Evolutionary conservation across 2,113 vertebrate genomes (phyloP).

Genomic region (Brienomyrus longianalis): DNA sequence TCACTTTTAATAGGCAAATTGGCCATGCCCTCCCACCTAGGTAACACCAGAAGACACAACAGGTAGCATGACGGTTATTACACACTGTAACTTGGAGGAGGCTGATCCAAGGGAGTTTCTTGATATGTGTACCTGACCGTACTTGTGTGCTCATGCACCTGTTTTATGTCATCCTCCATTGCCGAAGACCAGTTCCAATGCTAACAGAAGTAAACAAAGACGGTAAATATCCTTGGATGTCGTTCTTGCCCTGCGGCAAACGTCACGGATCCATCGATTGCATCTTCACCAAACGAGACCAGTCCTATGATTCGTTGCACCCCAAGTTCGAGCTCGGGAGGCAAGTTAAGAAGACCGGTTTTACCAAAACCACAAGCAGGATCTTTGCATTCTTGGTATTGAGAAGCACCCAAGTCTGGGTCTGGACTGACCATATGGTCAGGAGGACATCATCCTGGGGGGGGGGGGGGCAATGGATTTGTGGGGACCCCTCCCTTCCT

Average conservation of each 20-base stretch:
- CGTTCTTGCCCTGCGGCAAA: neutral
- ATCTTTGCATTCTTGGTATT: neutral
- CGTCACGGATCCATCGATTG: neutral
- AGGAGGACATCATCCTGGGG: neutral
- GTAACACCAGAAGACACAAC: neutral
- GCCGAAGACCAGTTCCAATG: neutral
- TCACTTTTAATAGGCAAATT: neutral
- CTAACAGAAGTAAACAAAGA: neutral
- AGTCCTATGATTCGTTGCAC: neutral
- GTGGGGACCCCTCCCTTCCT: neutral
- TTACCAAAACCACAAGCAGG: neutral
- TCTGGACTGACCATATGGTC: neutral
- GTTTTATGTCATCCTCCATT: neutral
- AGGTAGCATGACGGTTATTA: neutral
- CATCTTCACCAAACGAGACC: neutral
- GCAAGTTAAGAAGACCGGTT: neutral
- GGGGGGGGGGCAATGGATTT: neutral
- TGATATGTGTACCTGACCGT: neutral
- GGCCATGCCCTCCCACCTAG: neutral
- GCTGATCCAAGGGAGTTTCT: neutral
- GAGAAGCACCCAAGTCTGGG: neutral
- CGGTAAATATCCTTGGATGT: neutral
- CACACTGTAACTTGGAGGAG: neutral
- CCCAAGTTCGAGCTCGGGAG: neutral
- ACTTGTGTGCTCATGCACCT: neutral